These are phyloP conservation scores for Atopsyche davidsoni DNA, from an alignment of 1,140 invertebrate species.

Conservation along the genomic window DNA sequence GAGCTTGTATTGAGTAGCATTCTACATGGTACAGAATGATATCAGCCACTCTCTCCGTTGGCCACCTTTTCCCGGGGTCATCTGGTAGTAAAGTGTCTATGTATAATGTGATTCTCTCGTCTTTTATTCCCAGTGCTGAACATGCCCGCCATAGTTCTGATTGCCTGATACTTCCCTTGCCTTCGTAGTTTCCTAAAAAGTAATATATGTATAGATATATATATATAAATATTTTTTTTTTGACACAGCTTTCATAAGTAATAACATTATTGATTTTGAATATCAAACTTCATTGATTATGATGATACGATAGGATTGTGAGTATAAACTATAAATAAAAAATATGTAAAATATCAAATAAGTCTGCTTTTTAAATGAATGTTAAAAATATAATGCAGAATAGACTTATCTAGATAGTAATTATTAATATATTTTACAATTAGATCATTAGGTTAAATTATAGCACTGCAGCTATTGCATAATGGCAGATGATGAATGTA, in stretches of 20 bases:
- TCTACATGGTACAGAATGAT: conserved; percentile 67
- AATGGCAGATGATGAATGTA: too few relatives aligned
- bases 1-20: conserved; percentile 68
- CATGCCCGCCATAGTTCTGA: conserved; percentile 77
- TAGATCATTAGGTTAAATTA: too few relatives aligned
- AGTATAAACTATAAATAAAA: too few relatives aligned
- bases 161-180: conserved; percentile 60
- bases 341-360: too few relatives aligned
- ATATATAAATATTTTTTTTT: conserved; percentile 5
- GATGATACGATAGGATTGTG: too few relatives aligned
- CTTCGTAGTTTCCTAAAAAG: conserved; percentile 65
- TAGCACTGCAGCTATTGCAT: too few relatives aligned
- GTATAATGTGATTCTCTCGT: conserved; percentile 66
- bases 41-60: conserved; percentile 62
- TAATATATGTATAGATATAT: conserved; percentile 5
- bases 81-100: conserved; percentile 69
- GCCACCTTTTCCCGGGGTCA: conserved; percentile 68
- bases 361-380: too few relatives aligned
- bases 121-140: conserved; percentile 66
- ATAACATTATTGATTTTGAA: neutral
- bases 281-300: too few relatives aligned
- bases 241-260: neutral
- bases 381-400: too few relatives aligned
- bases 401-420: too few relatives aligned
- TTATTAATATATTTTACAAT: too few relatives aligned